Percentiles rank a stretch among this genome's conserved stretches.
Conservation (phyloP, 2,113 vertebrate species). For the Trichechus manatus region DNA sequence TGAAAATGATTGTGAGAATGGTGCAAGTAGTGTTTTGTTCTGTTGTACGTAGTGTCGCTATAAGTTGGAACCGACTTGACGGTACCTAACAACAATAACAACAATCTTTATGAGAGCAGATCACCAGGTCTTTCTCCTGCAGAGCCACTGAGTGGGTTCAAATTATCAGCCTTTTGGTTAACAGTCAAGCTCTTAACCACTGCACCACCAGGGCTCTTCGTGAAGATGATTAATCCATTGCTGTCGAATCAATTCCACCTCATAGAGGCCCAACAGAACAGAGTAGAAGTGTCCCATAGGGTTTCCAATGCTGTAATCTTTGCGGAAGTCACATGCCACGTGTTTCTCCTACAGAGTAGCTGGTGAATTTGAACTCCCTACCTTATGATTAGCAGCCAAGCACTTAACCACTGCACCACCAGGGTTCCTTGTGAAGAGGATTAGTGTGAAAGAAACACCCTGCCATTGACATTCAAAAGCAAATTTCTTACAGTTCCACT, state of each 20-base stretch:
- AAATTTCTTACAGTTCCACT: not conserved
- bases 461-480: not conserved
- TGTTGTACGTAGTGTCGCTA: not conserved
- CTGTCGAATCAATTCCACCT: not conserved
- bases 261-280: not conserved
- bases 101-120: no score
- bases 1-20: not conserved
- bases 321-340: not conserved
- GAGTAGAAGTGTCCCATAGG: not conserved
- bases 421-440: not conserved
- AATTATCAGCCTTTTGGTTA: no score
- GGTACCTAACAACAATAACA: no score
- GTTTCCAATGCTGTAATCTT: not conserved
- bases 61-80: not conserved
- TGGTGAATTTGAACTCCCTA: not conserved
- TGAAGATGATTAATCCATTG: no score
- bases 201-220: no score
- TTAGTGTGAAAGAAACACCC: not conserved
- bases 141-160: no score
- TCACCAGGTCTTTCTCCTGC: no score
- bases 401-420: no score
- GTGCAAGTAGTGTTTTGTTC: not conserved
- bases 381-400: not conserved
- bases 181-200: no score
- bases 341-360: not conserved